Evolutionary conservation across 2,113 vertebrate genomes (phyloP).

Genomic region (Ptilorrhoa leucosticta): DNA sequence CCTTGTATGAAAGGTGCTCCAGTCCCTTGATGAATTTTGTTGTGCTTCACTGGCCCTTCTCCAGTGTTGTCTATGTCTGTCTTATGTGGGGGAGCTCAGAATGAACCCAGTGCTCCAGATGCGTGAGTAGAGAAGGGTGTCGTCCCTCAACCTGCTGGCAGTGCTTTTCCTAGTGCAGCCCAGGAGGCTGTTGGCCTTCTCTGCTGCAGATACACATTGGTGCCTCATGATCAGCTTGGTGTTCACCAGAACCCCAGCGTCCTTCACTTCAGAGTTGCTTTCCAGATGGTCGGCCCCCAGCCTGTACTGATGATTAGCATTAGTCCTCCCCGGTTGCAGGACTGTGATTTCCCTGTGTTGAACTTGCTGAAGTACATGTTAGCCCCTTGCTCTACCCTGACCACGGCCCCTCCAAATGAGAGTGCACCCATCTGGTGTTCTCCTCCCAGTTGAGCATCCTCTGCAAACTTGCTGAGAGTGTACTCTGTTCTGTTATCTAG

Average conservation of each 20-base stretch:
- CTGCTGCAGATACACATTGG: background rate
- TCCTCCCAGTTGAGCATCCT: background rate
- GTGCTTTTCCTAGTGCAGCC: background rate
- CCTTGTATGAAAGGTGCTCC: background rate
- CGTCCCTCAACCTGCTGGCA: accelerated
- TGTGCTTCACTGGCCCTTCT: background rate
- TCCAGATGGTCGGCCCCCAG: background rate
- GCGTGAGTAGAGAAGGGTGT: background rate
- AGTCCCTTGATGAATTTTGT: background rate
- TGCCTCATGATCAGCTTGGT: background rate
- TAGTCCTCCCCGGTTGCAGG: background rate
- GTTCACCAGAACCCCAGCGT: background rate
- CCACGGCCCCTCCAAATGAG: background rate
- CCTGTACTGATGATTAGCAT: background rate
- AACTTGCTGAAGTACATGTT: background rate
- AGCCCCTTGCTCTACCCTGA: background rate
- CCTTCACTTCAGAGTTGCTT: background rate
- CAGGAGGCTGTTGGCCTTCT: background rate
- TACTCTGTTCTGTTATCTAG: background rate
- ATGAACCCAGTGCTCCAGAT: background rate
- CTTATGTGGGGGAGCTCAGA: background rate
- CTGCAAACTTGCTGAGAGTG: background rate
- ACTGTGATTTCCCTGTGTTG: background rate
- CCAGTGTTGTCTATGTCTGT: background rate
- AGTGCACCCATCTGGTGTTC: background rate